A percentile compares a stretch with the other conserved stretches of the same genome.
phyloP scores from a whole-genome alignment of 2,888 invertebrate species.

The Erebia ligea region DNA sequence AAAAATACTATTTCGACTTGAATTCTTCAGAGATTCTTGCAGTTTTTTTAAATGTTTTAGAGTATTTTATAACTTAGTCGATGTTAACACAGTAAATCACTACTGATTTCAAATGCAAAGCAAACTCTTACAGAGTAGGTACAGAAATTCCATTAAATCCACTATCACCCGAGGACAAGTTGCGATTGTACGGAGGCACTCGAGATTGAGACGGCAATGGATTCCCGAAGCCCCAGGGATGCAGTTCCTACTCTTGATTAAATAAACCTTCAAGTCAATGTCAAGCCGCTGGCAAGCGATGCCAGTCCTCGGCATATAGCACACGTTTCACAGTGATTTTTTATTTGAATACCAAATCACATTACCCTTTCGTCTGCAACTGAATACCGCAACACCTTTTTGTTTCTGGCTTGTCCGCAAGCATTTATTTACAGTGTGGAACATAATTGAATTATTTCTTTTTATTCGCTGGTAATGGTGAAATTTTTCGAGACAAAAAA shows the following conservation, averaged over 20 bases:
- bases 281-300: constrained; percentile 66
- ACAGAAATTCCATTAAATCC: constrained; percentile 73
- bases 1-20: no score
- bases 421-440: constrained; percentile 15
- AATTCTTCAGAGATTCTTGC: no score
- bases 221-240: constrained; percentile 62
- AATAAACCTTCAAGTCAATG: constrained; percentile 76
- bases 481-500: neutral
- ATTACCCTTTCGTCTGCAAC: constrained; percentile 38
- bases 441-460: constrained; percentile 19
- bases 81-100: constrained; percentile 49
- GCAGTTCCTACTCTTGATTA: constrained; percentile 70
- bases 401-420: constrained; percentile 11
- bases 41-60: neutral
- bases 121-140: constrained; percentile 23
- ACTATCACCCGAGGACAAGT: constrained; percentile 74
- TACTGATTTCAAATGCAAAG: constrained; percentile 53
- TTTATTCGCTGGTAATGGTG: neutral
- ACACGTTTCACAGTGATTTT: constrained; percentile 51
- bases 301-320: constrained; percentile 67
- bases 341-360: constrained; percentile 48
- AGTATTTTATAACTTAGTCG: neutral
- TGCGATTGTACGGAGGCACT: constrained; percentile 72
- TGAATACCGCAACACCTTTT: constrained; percentile 38
- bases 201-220: constrained; percentile 75